Base-by-base conservation (phyloP, 1,140 invertebrate species). In the Neoseiulus cucumeris region DNA sequence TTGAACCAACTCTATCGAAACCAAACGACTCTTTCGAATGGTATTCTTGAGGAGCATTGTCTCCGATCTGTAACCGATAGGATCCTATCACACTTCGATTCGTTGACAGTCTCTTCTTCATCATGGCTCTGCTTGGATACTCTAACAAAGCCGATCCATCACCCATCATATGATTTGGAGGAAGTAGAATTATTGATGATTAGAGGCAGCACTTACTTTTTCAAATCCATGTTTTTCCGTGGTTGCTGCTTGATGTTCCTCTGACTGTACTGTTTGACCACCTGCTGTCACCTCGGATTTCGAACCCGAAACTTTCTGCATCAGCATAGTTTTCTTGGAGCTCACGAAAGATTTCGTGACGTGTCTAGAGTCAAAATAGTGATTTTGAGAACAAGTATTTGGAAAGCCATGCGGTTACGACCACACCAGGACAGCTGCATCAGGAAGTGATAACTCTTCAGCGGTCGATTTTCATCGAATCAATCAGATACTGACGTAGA, bases 401-500 rank as follows among this genome's bases (percentile, higher is more conserved):
- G n/a, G n/a, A n/a, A n/a, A n/a, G n/a, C n/a, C n/a, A n/a, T n/a
- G n/a, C n/a, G n/a, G n/a, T n/a, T n/a, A n/a, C n/a, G n/a, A n/a
- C n/a, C n/a, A n/a, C n/a, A n/a, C n/a, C n/a, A n/a, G n/a, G n/a
- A n/a, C n/a, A n/a, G n/a, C n/a, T n/a, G n/a, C n/a, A n/a, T n/a
- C n/a, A n/a, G n/a, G n/a, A n/a, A n/a, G n/a, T n/a, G n/a, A n/a
- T n/a, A n/a, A n/a, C n/a, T n/a, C n/a, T n/a, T n/a, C n/a, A n/a
- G n/a, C n/a, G n/a, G n/a, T n/a, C 4, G 33, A 39, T 39, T 39
- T 39, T 14, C 45, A 4, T 4, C 18, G 45, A 28, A 47, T 1
- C 51, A 59, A n/a, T n/a, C n/a, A n/a, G n/a, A n/a, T n/a, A n/a
- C 51, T 59, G 14, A 59, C 51, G 51, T 59, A 12, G 51, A 59